Conservation (phyloP, 2,113 vertebrate species). For the Seriola aureovittata region DNA sequence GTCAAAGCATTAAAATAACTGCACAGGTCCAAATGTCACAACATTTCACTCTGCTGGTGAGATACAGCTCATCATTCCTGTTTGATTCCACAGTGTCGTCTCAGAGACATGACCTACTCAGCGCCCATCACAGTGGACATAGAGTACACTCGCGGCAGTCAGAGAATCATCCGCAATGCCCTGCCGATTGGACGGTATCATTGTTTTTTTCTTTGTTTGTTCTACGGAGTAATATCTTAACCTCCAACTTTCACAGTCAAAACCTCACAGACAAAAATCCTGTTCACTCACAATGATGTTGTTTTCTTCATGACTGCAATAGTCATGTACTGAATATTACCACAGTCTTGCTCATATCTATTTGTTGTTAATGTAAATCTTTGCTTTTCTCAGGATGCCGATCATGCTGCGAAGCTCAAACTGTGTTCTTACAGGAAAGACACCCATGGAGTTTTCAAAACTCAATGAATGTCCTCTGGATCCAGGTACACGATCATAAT, state of each 20-base stretch:
- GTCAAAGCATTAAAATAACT: too few species aligned
- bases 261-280: neutral
- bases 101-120: slow-evolving; percentile 98
- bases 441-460: slow-evolving; percentile 95
- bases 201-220: neutral
- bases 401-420: slow-evolving; percentile 99
- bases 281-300: neutral
- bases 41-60: neutral
- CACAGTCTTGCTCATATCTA: neutral
- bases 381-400: slow-evolving; percentile 90
- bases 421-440: slow-evolving; percentile 96
- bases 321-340: neutral
- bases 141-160: slow-evolving; percentile 96
- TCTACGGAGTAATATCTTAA: neutral
- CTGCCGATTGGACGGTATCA: slow-evolving; percentile 94
- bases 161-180: slow-evolving; percentile 98
- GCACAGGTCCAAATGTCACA: neutral
- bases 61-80: neutral
- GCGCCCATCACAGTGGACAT: slow-evolving; percentile 98
- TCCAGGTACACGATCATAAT: slow-evolving; percentile 86
- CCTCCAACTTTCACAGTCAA: neutral
- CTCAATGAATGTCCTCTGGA: slow-evolving; percentile 97
- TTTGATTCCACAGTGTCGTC: slow-evolving; percentile 88
- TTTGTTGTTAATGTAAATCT: neutral
- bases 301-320: neutral